Conservation (phyloP, 2,888 invertebrate species). For the Serrognathus titanus region DNA sequence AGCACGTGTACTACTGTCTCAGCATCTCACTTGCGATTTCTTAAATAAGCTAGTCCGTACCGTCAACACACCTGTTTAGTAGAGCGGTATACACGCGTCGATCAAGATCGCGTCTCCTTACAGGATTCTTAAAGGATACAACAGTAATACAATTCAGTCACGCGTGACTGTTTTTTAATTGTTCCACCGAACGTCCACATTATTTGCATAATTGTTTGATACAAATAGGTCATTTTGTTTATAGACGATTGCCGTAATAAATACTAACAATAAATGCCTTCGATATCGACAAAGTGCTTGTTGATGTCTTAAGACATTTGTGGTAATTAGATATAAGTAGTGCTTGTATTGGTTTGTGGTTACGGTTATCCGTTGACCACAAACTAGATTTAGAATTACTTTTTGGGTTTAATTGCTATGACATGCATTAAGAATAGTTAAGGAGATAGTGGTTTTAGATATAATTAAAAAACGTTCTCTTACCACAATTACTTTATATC, state of each 20-base stretch:
- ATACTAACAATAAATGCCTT: not conserved
- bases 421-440: too few species aligned
- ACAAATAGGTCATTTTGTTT: not conserved
- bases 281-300: not conserved
- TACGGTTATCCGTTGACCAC: too few species aligned
- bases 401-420: too few species aligned
- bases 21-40: slow-evolving; percentile 40
- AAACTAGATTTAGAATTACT: too few species aligned
- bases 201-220: slow-evolving; percentile 1
- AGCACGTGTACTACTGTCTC: slow-evolving; percentile 41
- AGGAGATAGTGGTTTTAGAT: too few species aligned
- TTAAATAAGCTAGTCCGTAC: slow-evolving; percentile 38
- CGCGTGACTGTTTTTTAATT: not conserved
- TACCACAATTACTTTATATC: too few species aligned
- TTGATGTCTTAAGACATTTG: not conserved
- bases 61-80: slow-evolving; percentile 17
- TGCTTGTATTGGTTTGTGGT: too few species aligned
- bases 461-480: too few species aligned
- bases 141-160: not conserved
- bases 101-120: not conserved
- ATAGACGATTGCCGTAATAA: not conserved
- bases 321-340: not conserved
- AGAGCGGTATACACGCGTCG: slow-evolving; percentile 6
- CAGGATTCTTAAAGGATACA: not conserved
- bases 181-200: not conserved